Conservation (phyloP, 2,113 vertebrate genomes). For the Cyprinodon variegatus region DNA sequence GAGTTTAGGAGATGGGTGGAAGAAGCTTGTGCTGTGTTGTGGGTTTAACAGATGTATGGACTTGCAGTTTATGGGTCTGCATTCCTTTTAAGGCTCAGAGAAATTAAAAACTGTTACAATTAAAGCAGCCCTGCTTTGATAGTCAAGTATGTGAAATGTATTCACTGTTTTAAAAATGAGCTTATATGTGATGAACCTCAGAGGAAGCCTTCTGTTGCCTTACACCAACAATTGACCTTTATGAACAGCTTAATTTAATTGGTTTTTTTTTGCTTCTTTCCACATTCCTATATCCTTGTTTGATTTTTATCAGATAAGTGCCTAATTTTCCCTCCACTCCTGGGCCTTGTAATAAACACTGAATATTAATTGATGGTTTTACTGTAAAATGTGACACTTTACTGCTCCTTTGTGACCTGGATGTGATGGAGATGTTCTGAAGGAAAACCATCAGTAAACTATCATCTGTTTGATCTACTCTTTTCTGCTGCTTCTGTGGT, state of each 20-base stretch:
- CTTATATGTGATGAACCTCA: slow-evolving; percentile 26
- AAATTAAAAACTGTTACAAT: slow-evolving; percentile 60
- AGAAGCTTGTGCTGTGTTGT: slow-evolving; percentile 7
- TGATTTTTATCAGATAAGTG: slow-evolving; percentile 52
- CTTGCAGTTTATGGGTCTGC: slow-evolving; percentile 33
- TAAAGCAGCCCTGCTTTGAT: slow-evolving; percentile 61
- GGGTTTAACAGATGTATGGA: slow-evolving; percentile 22
- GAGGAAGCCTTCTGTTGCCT: slow-evolving; percentile 39
- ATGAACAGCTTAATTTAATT: slow-evolving; percentile 29
- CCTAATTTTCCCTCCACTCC: slow-evolving; percentile 44
- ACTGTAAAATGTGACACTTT: slow-evolving; percentile 4
- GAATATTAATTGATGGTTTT: slow-evolving; percentile 26
- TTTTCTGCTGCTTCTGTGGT: slow-evolving; percentile 22
- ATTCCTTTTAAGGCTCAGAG: slow-evolving; percentile 34
- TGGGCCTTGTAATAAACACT: slow-evolving; percentile 55
- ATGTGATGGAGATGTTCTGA: slow-evolving; percentile 17
- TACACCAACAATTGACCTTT: slow-evolving; percentile 34
- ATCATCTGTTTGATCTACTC: slow-evolving; percentile 10
- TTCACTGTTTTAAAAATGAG: slow-evolving; percentile 26
- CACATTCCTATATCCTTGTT: slow-evolving; percentile 20
- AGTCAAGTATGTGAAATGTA: slow-evolving; percentile 51
- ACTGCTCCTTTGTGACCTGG: slow-evolving; percentile 23
- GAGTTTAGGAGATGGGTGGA: not conserved
- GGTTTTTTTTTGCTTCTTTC: slow-evolving; percentile 24
- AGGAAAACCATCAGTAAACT: slow-evolving; percentile 29